Evolutionary conservation across 2,888 invertebrate genomes (phyloP), one percentile per base, ranked within the genome.

Genomic region (Thymelicus sylvestris): DNA sequence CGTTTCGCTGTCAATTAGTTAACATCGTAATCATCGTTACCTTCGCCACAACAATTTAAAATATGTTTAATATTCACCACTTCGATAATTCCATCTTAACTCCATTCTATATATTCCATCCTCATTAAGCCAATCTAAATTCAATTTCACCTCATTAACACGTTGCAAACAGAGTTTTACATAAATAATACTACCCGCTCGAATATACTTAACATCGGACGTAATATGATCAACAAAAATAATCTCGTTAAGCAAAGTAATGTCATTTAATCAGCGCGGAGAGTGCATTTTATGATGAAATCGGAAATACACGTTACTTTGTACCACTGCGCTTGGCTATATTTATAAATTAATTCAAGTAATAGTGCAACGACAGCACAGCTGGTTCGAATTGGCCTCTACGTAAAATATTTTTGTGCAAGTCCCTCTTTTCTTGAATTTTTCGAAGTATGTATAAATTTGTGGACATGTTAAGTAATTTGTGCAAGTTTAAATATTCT

Each of bases 181-280:
- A 70, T 66, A 60, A 50, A 65, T 60, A 70, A 65, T 60, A 60
- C 65, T 12, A 44, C 24, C 24, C 10, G 24, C 24, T 55, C 55
- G 24, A 10, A 52, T 52, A 55, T 55, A 61, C 65, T 70, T 60
- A 65, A 70, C 24, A 64, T 50, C 59, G 61, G 41, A 65, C 69
- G 69, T 65, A 50, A 69, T 69, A 65, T 69, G 64, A 69, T 69
- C 64, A 69, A 69, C 69, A 69, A 69, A 69, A 69, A 69, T 69
- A 69, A 69, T 69, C 69, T 69, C 12, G 50, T 69, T 69, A 69
- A 69, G 68, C 39, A 64, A 69, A 69, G 69, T 69, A 64, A 69
- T 39, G 64, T 59, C 69, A 69, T 69, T 64, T 64, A 69, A 69
- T 69, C 69, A 69, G 39, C 64, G 64, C 63, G 19, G 24, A 59